Base-by-base conservation (phyloP, 1,140 invertebrate genomes). In the Euglossa dilemma region DNA sequence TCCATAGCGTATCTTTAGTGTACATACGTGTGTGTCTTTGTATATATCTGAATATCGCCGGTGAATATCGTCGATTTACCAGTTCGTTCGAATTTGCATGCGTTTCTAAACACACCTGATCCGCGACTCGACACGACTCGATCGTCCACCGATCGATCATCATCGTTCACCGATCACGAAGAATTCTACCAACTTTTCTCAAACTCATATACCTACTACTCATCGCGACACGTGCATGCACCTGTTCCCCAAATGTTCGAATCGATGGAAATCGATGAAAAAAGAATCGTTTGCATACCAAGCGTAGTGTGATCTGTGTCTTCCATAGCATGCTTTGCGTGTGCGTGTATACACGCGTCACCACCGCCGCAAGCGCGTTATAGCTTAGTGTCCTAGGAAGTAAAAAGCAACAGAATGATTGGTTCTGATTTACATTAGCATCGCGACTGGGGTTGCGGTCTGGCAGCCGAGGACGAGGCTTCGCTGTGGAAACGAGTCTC, bases 401-500 rank as follows among this genome's bases (percentile, higher is more conserved):
- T 20, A 20, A 63, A 74, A 20, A 16, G 75, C 47, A 83, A 83
- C 74, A 23, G 54, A 64, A 59, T 88, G 79, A 89, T 79, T 67
- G 66, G 28, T 87, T 90, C 80, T 89, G 69, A 83, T 83, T 83
- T 69, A 63, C 63, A 83, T 89, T 93, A 98, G 97, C 96, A 97
- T 94, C 97, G 97, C 91, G 98, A 97, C 91, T 98, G 97, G 97
- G 97, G 97, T 88, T 97, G 96, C 85, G 97, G 98, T 94, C 95
- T 98, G 90, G 96, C 97, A 89, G 96, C 97, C 72, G 97, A 98
- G 90, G 96, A 97, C 93, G 93, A 94, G 81, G 93, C 93, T 93
- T 97, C 97, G 91, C 95, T 98, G 87, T 98, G 97, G 97, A 97
- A 98, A 95, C 97, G 97, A 95, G 97, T 98, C 83, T 97, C 97